Conservation (phyloP, 2,888 invertebrate genomes). For the Galeopsomyia nigrocyanea region DNA sequence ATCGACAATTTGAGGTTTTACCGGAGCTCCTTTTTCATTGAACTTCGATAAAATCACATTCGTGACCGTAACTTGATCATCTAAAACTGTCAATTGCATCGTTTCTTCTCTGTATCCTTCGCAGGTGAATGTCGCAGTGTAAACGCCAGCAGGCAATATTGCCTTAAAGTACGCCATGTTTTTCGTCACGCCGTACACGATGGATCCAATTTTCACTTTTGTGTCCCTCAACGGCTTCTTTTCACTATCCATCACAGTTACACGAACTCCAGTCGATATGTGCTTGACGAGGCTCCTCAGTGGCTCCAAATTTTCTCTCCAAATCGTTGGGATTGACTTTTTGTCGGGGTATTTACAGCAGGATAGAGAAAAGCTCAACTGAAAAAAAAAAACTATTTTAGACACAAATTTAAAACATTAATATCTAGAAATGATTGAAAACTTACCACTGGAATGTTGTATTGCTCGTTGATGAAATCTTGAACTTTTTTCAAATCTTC, state of each 20-base stretch:
- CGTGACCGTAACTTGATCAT: slow-evolving; percentile 65
- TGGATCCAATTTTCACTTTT: slow-evolving; percentile 76
- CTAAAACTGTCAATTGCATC: slow-evolving; percentile 68
- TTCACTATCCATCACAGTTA: slow-evolving; percentile 74
- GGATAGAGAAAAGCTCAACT: slow-evolving; percentile 71
- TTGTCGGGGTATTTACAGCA: slow-evolving; percentile 86
- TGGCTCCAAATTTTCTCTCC: slow-evolving; percentile 64
- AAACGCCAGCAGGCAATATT: slow-evolving; percentile 78
- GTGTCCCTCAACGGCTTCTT: slow-evolving; percentile 80
- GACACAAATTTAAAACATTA: no score
- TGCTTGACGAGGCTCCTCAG: slow-evolving; percentile 60
- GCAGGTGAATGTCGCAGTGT: slow-evolving; percentile 75
- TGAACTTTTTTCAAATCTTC: slow-evolving; percentile 56
- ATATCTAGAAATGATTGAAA: not conserved
- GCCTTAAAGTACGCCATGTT: slow-evolving; percentile 82
- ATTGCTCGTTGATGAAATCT: slow-evolving; percentile 73
- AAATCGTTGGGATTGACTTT: slow-evolving; percentile 61
- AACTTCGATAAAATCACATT: slow-evolving; percentile 58
- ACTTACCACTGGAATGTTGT: slow-evolving; percentile 74
- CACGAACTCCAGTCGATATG: slow-evolving; percentile 61
- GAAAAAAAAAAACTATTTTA: slow-evolving; percentile 37
- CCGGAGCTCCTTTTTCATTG: slow-evolving; percentile 25
- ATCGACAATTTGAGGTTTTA: slow-evolving; percentile 5
- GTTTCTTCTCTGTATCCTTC: slow-evolving; percentile 73
- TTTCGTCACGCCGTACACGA: slow-evolving; percentile 75